phyloP scores from a whole-genome alignment of 2,888 invertebrate genomes.

The Polydrusus tereticollis region DNA sequence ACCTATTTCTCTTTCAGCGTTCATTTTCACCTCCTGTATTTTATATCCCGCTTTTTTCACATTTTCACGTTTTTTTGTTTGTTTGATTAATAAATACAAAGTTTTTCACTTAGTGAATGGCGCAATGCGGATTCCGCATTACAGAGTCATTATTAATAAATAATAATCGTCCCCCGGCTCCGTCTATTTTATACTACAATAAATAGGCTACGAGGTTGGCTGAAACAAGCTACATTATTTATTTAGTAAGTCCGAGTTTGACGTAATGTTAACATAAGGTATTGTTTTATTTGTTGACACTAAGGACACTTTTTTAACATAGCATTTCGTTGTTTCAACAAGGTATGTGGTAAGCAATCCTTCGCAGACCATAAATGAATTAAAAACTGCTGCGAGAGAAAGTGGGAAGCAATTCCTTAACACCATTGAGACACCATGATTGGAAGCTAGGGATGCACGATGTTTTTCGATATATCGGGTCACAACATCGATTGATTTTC shows the following conservation, averaged over 20 bases:
- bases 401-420: too few relatives aligned
- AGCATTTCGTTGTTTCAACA: background rate
- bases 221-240: background rate
- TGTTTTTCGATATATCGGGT: too few relatives aligned
- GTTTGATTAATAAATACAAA: constrained; percentile 27
- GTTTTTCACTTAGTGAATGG: constrained; percentile 24
- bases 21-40: background rate
- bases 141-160: constrained; percentile 11
- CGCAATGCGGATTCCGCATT: constrained; percentile 30
- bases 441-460: too few relatives aligned
- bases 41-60: background rate
- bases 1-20: background rate
- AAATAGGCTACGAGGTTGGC: background rate
- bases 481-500: too few relatives aligned
- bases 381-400: too few relatives aligned
- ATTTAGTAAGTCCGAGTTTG: background rate
- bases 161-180: background rate
- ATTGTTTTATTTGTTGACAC: background rate
- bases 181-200: background rate
- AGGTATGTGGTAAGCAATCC: background rate
- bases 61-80: background rate
- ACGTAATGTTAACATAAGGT: background rate
- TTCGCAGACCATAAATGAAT: too few relatives aligned
- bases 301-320: background rate
- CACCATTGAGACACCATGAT: too few relatives aligned